These are phyloP conservation scores for Chelmon rostratus DNA, from an alignment of 2,797 vertebrate genomes.

Conservation along the genomic window DNA sequence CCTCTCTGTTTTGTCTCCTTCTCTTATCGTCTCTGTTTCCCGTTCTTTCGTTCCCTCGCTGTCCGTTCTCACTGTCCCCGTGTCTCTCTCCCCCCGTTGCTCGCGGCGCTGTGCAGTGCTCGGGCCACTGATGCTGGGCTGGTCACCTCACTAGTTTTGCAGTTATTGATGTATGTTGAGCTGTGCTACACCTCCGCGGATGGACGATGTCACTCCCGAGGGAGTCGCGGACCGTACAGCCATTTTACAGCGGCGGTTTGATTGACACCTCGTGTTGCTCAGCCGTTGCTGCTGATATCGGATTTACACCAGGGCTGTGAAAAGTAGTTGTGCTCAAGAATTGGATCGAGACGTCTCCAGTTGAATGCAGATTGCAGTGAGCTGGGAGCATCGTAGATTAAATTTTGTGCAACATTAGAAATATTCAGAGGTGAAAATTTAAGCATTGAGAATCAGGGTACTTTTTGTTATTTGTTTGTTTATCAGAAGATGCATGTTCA, in stretches of 20 bases:
- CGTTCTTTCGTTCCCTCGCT: conserved; percentile 16
- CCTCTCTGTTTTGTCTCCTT: conserved; percentile 42
- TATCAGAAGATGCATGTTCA: background rate
- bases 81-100: conserved; percentile 38
- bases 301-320: conserved; percentile 10
- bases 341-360: background rate
- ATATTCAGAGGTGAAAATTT: background rate
- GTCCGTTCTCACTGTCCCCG: conserved; percentile 34
- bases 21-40: conserved; percentile 37
- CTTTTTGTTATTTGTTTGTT: background rate
- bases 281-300: conserved; percentile 25
- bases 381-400: background rate
- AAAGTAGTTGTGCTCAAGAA: conserved; percentile 5
- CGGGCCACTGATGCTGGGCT: background rate
- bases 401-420: background rate
- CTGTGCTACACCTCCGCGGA: conserved; percentile 22
- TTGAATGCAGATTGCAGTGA: conserved; percentile 11
- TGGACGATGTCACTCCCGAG: conserved; percentile 7
- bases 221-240: conserved; percentile 20
- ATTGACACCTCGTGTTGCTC: conserved; percentile 38
- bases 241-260: conserved; percentile 45
- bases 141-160: conserved; percentile 29
- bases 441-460: background rate
- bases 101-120: conserved; percentile 34
- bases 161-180: conserved; percentile 15